Evolutionary conservation across 2,797 vertebrate genomes (phyloP).

Genomic region (Liasis olivaceus): DNA sequence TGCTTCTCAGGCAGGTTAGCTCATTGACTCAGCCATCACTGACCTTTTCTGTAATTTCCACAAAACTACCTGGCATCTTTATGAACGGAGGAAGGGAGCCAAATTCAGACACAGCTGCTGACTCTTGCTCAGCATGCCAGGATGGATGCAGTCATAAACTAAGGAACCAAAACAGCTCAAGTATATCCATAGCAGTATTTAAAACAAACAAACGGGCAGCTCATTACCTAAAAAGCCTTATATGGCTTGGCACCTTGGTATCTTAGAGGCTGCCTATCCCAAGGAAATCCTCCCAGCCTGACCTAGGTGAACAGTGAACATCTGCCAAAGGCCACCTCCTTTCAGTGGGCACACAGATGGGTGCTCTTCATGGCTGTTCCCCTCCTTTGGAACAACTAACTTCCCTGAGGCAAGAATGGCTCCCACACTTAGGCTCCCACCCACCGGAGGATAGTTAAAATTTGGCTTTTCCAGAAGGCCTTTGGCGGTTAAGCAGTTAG

Average conservation of each 20-base stretch:
- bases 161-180: constrained; percentile 62
- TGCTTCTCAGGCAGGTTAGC: constrained; percentile 62
- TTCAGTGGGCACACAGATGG: background rate
- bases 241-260: background rate
- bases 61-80: constrained; percentile 47
- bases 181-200: constrained; percentile 25
- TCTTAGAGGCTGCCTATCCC: background rate
- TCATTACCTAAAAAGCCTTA: background rate
- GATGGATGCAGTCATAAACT: constrained; percentile 49
- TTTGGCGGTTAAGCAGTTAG: background rate
- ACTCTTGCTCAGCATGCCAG: constrained; percentile 40
- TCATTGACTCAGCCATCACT: constrained; percentile 48
- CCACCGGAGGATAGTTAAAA: background rate
- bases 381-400: background rate
- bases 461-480: background rate
- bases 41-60: constrained; percentile 53
- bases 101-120: constrained; percentile 41
- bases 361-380: background rate
- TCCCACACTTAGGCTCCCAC: background rate
- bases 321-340: background rate
- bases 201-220: background rate
- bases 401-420: background rate
- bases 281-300: background rate
- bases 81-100: constrained; percentile 47
- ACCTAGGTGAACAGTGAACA: background rate